Percentiles rank a stretch among this genome's conserved stretches.
Conservation (phyloP, 2,797 vertebrate genomes). For the Anomalospiza imberbis region DNA sequence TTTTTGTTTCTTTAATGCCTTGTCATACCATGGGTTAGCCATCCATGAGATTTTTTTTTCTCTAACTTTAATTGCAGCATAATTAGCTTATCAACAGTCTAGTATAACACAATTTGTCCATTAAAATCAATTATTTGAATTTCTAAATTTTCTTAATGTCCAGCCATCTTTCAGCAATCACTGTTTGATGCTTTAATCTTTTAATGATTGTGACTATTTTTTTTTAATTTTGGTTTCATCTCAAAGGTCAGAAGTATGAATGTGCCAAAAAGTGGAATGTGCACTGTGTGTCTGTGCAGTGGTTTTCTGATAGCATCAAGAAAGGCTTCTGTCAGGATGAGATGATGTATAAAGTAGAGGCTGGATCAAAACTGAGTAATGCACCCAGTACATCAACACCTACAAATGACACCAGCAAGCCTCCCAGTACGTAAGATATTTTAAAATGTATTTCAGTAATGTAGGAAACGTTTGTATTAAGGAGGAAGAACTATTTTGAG, state of each 20-base stretch:
- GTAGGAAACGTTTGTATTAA: not conserved
- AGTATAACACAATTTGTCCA: not conserved
- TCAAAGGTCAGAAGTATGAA: constrained; percentile 94
- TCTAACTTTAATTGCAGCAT: not conserved
- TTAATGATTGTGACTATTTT: not conserved
- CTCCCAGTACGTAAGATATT: constrained; percentile 73
- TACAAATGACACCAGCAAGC: constrained; percentile 70
- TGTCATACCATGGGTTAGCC: not conserved
- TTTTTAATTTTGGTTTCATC: not conserved
- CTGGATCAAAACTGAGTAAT: constrained; percentile 48
- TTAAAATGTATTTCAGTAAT: not conserved
- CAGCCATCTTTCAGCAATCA: not conserved
- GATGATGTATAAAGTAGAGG: constrained; percentile 81
- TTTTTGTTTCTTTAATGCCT: not conserved
- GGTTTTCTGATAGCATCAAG: constrained; percentile 95
- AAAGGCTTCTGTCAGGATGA: constrained; percentile 96
- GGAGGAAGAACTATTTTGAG: not conserved
- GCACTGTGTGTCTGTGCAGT: constrained; percentile 89
- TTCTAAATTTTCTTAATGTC: not conserved
- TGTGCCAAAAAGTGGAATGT: constrained; percentile 96
- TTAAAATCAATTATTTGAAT: not conserved
- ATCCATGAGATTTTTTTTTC: not conserved
- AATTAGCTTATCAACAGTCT: not conserved
- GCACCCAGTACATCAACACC: constrained; percentile 90
- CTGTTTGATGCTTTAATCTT: not conserved